Base-by-base conservation (phyloP, 2,797 vertebrate species). In the Liparis tanakae region DNA sequence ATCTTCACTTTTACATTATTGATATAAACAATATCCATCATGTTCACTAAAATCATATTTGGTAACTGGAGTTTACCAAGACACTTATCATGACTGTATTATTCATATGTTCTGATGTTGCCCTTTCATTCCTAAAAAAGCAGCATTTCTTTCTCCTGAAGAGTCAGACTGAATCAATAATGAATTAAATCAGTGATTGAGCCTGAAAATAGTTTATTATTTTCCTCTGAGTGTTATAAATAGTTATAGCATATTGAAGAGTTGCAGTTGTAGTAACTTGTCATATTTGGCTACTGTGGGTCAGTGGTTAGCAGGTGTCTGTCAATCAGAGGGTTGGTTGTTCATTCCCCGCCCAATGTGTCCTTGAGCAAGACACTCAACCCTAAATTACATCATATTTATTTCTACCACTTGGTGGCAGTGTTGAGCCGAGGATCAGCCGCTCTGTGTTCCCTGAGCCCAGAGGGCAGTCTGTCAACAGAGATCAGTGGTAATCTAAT, bases 401-500 rank as follows among this genome's bases (percentile, higher is more conserved):
- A 33, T n/a, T 1, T 80, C 72, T 30, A 30, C 25, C 89, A 78
- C 82, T 78, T 69, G 89, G 78, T 84, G 91, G 86, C 89, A 90
- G 85, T 88, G 51, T 88, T 84, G 82, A 82, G 73, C 84, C 81
- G 51, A 39, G 51, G 22, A 75, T 72, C 15, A 25, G 37, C 25
- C 20, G 1, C 68, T 18, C 1, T 70, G 3, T 48, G 20, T 17
- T 33, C 22, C 17, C 3, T 25, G 44, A 46, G 64, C 73, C 67
- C 33, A 59, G 70, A 81, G 85, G 86, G 43, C 74, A 74, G 73
- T 65, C 78, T 7, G 60, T 89, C 84, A 78, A 61, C 70, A 83
- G 78, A 88, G 83, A 91, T 91, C 87, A 81, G 80, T 86, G 67
- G 76, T 90, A 90, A 92, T 92, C 83, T 85, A 90, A 92, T 88